Base-by-base conservation (phyloP, 2,888 invertebrate species). In the Xanthorhoe spadicearia region DNA sequence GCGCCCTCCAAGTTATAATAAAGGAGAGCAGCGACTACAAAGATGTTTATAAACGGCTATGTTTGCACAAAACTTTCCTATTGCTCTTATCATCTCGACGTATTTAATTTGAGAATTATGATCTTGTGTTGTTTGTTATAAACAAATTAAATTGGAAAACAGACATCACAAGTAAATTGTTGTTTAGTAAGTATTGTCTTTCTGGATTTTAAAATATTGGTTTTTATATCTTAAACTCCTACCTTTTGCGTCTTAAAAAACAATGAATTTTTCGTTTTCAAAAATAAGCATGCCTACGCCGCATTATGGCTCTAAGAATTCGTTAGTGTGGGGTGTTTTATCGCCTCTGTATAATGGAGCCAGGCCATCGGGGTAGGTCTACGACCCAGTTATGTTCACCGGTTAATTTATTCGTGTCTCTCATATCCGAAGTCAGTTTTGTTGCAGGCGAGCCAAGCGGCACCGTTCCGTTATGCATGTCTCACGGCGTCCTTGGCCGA, bases 401-500 rank as follows among this genome's bases (percentile, higher is more conserved):
- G 68, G 73, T 75, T 77, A 80, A 81, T 81, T 80, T 77, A 79
- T 80, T 82, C 77, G 77, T 66, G 76, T 74, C 72, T 75, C 74
- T 76, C 71, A 72, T 74, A 74, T 77, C 72, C 74, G 64, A 74
- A 74, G 74, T 73, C 56, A 72, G 71, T 74, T 74, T 74, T 74
- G 78, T 74, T 78, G 82, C 80, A 77, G 62, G 64, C 53, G 69
- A 69, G 74, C 66, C 66, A 64, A 69, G 67, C 63, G 62, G 63
- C 75, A 75, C 71, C 64, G 71, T 77, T 77, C 68, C 71, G 77
- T 72, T 76, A 75, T 82, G 82, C 84, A 83, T 77, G 76, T 79
- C 76, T 75, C 75, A 71, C 69, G 75, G 70, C 77, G 87, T 79
- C 89, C 91, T 90, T 90, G 90, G 84, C 90, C 90, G 86, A 88